Evolutionary conservation across 53 echinoderm and acorn worm genomes (phyloP).

Genomic region (Holothuria scabra): DNA sequence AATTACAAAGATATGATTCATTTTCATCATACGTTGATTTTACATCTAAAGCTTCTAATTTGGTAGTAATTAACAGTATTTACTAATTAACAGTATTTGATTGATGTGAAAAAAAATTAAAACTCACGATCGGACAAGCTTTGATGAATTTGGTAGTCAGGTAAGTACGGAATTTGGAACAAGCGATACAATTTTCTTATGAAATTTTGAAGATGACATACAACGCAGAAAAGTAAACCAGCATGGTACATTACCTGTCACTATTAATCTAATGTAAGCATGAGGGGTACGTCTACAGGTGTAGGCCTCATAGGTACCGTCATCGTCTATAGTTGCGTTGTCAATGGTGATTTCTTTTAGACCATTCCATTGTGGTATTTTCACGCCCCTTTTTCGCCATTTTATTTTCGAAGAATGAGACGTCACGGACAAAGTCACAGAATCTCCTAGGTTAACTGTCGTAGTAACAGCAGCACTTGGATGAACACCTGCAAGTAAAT

Average conservation of each 20-base stretch:
- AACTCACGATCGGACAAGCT: too few species aligned
- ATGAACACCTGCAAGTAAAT: conserved; percentile 1
- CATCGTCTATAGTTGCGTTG: neutral
- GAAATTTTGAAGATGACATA: too few species aligned
- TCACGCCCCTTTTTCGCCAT: neutral
- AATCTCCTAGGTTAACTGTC: neutral
- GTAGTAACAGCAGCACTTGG: conserved; percentile 7
- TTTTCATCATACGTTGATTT: too few species aligned
- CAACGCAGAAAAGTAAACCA: too few species aligned
- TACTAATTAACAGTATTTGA: too few species aligned
- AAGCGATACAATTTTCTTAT: too few species aligned
- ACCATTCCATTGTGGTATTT: conserved; percentile 1
- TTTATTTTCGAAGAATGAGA: neutral
- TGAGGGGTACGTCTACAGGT: neutral
- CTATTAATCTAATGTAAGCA: conserved; percentile 22
- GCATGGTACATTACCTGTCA: neutral
- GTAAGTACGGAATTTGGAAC: too few species aligned
- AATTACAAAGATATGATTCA: too few species aligned
- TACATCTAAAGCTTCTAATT: too few species aligned
- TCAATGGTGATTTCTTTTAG: neutral
- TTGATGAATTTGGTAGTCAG: too few species aligned
- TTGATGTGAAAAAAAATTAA: too few species aligned
- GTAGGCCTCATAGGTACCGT: conserved; percentile 12
- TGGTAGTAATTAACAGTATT: too few species aligned
- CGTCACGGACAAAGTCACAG: neutral